Evolutionary conservation across 2,113 vertebrate genomes (phyloP), one percentile per base, ranked within the genome.

Genomic region (Corvus hawaiiensis): DNA sequence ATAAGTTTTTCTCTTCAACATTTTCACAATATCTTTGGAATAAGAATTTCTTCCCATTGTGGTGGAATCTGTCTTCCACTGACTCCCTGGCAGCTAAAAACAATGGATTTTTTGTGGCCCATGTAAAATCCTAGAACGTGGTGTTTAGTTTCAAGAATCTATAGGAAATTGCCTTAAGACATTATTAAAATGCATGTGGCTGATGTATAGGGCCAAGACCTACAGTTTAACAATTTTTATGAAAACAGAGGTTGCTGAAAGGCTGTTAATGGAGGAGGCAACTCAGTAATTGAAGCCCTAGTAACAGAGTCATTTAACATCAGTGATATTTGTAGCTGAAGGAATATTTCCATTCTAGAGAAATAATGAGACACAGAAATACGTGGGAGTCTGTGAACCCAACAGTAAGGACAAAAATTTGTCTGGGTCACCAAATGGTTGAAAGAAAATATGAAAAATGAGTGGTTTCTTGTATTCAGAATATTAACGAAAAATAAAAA

Each of bases 1-100:
- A 0, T 3, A 59, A 9, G 17, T 7, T 86, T 83, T 13, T 55
- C 35, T 20, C 9, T 52, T 64, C 16, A 37, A 0, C 3, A 3
- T 5, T 55, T 56, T 9, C 12, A 4, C 6, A 22, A 2, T 39
- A 6, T 32, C 33, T 84, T 88, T 93, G 67, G 41, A 72, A 54
- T 30, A 22, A 20, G 6, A 59, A 52, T 93, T 75, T 66, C 39
- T 68, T 61, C 17, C 6, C 14, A 1, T 18, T 61, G 27, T 22
- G 6, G 8, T 44, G 59, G 28, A 44, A 7, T 39, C 11, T 69
- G 26, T 9, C 37, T 76, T 46, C 28, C 44, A 17, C 16, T 11
- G 30, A 35, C 4, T 83, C 35, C 27, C 23, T 54, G 16, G 16
- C 16, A 91, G 35, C 32, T 68, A 62, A 75, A 84, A 77, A 8